Evolutionary conservation across 2,113 vertebrate genomes (phyloP).

Genomic region (Regulus satrapa): DNA sequence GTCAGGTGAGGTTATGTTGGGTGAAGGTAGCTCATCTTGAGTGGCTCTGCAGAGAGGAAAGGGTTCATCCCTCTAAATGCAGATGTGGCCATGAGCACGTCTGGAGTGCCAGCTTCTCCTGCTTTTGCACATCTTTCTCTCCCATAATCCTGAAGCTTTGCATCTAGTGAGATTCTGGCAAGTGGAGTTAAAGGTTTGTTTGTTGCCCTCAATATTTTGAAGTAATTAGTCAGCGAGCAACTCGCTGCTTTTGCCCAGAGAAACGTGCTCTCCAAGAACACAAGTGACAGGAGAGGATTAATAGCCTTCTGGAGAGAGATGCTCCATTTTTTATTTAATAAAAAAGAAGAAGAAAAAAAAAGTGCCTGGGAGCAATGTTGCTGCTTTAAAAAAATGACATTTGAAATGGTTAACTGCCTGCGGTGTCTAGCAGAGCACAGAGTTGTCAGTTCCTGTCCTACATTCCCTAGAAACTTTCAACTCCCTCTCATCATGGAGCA

Average conservation of each 20-base stretch:
- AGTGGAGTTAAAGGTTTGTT: slow-evolving; percentile 37
- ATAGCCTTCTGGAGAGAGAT: slow-evolving; percentile 27
- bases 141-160: neutral
- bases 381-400: neutral
- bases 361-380: neutral
- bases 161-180: neutral
- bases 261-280: neutral
- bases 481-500: neutral
- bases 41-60: neutral
- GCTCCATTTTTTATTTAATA: neutral
- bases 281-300: slow-evolving; percentile 46
- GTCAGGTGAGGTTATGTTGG: neutral
- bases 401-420: slow-evolving; percentile 33
- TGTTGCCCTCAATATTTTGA: slow-evolving; percentile 42
- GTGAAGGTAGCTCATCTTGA: neutral
- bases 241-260: slow-evolving; percentile 33
- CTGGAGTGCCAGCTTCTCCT: neutral
- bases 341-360: neutral
- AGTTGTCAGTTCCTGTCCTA: neutral
- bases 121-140: neutral
- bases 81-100: fast-evolving
- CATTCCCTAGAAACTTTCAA: neutral
- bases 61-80: neutral
- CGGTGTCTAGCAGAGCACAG: neutral
- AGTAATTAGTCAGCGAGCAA: slow-evolving; percentile 29